Evolutionary conservation across 2,888 invertebrate species (phyloP).

Genomic region (Neoitamus cyanurus): DNA sequence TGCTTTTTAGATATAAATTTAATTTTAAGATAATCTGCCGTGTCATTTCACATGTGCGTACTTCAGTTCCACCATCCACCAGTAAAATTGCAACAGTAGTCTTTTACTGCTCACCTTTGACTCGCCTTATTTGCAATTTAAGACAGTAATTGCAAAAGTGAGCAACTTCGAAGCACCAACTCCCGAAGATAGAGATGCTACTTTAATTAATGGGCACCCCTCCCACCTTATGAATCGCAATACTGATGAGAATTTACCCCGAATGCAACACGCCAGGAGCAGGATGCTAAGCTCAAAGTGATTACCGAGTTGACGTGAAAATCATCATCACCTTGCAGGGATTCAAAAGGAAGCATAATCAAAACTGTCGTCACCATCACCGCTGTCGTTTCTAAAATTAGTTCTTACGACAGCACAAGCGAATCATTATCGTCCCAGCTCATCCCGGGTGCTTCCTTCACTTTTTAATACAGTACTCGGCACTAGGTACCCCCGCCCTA

Average conservation of each 20-base stretch:
- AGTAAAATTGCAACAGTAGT: not conserved
- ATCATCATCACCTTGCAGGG: not conserved
- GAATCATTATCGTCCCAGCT: not conserved
- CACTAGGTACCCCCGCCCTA: not conserved
- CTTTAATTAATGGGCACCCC: not conserved
- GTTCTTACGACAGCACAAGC: constrained; percentile 12
- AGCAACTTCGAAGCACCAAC: not conserved
- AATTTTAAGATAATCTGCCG: no score
- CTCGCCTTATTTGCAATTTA: not conserved
- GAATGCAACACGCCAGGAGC: not conserved
- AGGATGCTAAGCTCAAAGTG: not conserved
- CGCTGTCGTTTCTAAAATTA: constrained; percentile 27
- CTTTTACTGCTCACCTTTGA: not conserved
- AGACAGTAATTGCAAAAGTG: not conserved
- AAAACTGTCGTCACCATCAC: constrained; percentile 26
- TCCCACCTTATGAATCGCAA: not conserved
- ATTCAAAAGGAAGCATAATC: constrained; percentile 23
- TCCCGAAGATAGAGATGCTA: not conserved
- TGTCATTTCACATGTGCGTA: no score
- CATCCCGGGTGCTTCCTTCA: not conserved
- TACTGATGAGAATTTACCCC: not conserved
- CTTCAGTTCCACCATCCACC: no score
- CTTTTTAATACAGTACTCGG: not conserved
- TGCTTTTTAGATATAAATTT: no score
- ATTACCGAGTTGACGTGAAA: constrained; percentile 26